Evolutionary conservation across 2,888 invertebrate genomes (phyloP), one percentile per base, ranked within the genome.

Genomic region (Morinoia aosen): DNA sequence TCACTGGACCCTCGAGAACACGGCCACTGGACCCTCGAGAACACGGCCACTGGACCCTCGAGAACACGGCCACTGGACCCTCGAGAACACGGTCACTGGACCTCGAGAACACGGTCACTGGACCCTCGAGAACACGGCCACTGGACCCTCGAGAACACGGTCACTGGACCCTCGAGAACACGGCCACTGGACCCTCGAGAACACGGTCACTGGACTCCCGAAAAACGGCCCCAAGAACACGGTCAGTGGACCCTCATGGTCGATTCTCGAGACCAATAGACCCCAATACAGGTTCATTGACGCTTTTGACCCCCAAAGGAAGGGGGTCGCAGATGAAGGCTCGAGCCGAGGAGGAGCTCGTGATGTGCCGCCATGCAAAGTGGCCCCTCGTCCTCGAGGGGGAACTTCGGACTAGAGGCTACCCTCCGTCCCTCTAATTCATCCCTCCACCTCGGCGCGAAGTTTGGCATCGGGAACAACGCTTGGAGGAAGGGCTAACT

Each of bases 301-400:
- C 76, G 25, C 25, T 76, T 76, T 19, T 61, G 61, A 76, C 76
- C 76, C 76, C 25, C 48, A 48, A 48, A 48, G 48, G 5, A 5
- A 48, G 48, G 48, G 48, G 48, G 48, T 48, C 48, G 48, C 48
- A 48, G 48, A 48, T 48, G 93, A 93, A 93, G 7, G 93, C 57
- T 39, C 39, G 57, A 33, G 57, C 93, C 57, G 93, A 56, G 93
- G 56, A 57, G 25, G 58, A 33, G 25, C 25, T 16, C 76, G 76
- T 76, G 76, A 76, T 76, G 76, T 33, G 33, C 57, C 93, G 33
- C 58, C 93, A 93, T 93, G 57, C 93, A 93, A 93, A 93, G 93
- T 57, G 25, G 93, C 93, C 14, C 14, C 90, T 25, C 33, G 33
- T 11, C 19, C 57, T 48, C 19, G 56, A 33, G 93, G 58, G 48